Evolutionary conservation across 2,888 invertebrate genomes (phyloP), one percentile per base, ranked within the genome.

Genomic region (Chrysolina americana): DNA sequence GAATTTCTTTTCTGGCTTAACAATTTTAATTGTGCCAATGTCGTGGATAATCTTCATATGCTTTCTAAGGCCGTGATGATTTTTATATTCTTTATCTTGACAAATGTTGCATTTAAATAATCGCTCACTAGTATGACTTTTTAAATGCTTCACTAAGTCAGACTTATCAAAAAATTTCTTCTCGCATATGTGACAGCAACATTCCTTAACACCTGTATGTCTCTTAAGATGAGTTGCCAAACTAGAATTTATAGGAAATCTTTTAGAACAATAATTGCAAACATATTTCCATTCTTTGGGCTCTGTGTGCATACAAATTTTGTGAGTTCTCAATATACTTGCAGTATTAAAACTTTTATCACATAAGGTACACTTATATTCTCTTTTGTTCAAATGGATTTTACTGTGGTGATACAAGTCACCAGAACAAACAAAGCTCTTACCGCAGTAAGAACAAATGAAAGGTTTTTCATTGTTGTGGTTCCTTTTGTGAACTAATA

Each of bases 161-260:
- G 80, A 80, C 63, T 83, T 84, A 44, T 82, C 83, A 41, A 81
- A 83, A 69, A 83, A 85, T 41, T 88, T 87, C 81, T 91, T 91
- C 0, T 79, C 79, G 62, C 85, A 85, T 21, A 84, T 78, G 44
- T 82, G 80, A 68, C 85, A 85, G 10, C 79, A 68, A 65, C 81
- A 82, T 47, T 84, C 82, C 71, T 82, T 84, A 87, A 90, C 15
- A 86, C 84, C 84, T 2, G 73, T 74, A 65, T 85, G 84, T 28
- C 84, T 72, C 73, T 81, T 80, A 65, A 81, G 70, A 65, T 84
- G 84, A n/a, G 79, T 76, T 15, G 79, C 78, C 53, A 83, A 75
- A 64, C 83, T 81, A 10, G 83, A 83, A 69, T 82, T 83, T 50
- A 84, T 81, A 6, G 84, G 84, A 75, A 84, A 84, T n/a, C 81